A percentile compares a stretch with the other conserved stretches of the same genome.
Conservation (phyloP, 2,888 invertebrate species). For the Sisyra terminalis region DNA sequence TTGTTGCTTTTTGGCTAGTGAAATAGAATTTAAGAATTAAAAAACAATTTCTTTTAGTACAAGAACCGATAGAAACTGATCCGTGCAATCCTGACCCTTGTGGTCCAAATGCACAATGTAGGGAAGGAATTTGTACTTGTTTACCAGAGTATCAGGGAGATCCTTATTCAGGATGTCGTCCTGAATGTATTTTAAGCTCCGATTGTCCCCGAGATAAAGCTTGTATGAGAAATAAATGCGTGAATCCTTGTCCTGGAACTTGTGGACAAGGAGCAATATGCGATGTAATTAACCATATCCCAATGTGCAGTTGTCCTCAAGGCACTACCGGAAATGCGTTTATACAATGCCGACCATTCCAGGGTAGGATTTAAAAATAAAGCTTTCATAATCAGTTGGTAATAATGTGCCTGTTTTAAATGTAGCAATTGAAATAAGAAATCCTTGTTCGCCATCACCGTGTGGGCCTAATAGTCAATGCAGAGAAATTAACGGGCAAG, state of each 20-base stretch:
- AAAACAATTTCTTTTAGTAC: not conserved
- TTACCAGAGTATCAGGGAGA: conserved; percentile 48
- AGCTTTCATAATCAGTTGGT: conserved; percentile 19
- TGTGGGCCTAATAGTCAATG: conserved; percentile 43
- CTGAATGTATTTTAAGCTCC: conserved; percentile 50
- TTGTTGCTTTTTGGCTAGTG: not conserved
- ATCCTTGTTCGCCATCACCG: conserved; percentile 44
- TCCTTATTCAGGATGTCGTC: conserved; percentile 49
- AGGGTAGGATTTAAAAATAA: conserved; percentile 17
- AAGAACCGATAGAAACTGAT: conserved; percentile 26
- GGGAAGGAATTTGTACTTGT: conserved; percentile 50
- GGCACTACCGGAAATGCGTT: conserved; percentile 55
- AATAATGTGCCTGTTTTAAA: not conserved
- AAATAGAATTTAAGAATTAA: not conserved
- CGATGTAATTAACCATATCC: conserved; percentile 56
- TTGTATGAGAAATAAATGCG: conserved; percentile 53
- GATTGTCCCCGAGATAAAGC: conserved; percentile 50
- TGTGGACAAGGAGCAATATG: conserved; percentile 56
- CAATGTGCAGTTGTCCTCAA: conserved; percentile 40
- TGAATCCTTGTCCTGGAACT: conserved; percentile 55
- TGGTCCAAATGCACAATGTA: conserved; percentile 53
- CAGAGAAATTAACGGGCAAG: conserved; percentile 29
- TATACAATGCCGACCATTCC: conserved; percentile 37
- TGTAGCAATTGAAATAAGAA: conserved; percentile 24
- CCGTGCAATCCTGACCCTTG: conserved; percentile 57